These are phyloP conservation scores for Catonia carolina DNA, from an alignment of 2,888 invertebrate genomes.

Conservation along the genomic window DNA sequence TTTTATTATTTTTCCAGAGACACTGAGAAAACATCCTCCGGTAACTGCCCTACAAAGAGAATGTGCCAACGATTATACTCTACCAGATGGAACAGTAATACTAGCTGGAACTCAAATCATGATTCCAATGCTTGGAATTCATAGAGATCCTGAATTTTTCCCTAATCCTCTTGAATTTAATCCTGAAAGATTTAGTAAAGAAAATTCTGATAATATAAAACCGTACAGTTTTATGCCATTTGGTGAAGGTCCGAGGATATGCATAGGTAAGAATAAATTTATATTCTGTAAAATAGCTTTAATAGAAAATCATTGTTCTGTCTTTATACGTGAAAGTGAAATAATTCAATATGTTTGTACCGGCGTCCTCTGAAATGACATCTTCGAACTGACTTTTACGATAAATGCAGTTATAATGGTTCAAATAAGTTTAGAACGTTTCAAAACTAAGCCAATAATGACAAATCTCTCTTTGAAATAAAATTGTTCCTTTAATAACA, in stretches of 20 bases:
- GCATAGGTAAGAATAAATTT: conserved; percentile 28
- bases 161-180: conserved; percentile 26
- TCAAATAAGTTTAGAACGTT: no score
- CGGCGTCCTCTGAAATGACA: no score
- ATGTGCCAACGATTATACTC: no score
- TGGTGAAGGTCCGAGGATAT: conserved; percentile 30
- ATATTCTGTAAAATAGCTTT: neutral
- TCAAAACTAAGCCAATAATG: no score
- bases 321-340: neutral
- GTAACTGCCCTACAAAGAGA: no score
- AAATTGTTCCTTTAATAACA: no score
- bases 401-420: no score
- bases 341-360: no score
- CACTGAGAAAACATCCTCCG: no score
- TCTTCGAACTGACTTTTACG: no score
- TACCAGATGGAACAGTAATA: neutral
- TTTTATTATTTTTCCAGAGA: no score
- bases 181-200: conserved; percentile 27
- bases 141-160: conserved; percentile 26
- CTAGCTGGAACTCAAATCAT: conserved; percentile 10
- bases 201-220: conserved; percentile 21
- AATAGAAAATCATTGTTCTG: neutral
- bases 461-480: no score
- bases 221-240: conserved; percentile 29
- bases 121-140: conserved; percentile 20